Conservation (phyloP, 2,113 vertebrate genomes). For the Gila orcuttii region DNA sequence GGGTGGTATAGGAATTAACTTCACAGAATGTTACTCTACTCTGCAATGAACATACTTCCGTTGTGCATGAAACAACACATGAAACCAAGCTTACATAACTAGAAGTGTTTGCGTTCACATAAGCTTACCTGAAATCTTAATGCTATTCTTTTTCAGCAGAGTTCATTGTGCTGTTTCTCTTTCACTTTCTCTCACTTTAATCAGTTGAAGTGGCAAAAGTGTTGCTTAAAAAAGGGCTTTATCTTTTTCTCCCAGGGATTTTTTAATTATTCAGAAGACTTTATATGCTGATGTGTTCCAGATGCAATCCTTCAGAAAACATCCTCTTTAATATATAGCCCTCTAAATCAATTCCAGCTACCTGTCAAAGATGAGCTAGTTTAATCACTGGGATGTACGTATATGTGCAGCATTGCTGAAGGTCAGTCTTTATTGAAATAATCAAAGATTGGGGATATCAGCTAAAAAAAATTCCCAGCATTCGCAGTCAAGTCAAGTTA, state of each 20-base stretch:
- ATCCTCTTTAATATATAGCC: neutral
- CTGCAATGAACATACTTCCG: neutral
- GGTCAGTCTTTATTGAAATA: neutral
- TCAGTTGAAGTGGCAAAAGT: neutral
- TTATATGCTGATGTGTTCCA: neutral
- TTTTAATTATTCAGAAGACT: conserved; percentile 12
- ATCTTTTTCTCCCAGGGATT: neutral
- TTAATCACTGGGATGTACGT: neutral
- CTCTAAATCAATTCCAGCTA: neutral
- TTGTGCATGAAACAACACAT: neutral
- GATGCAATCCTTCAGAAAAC: conserved; percentile 4
- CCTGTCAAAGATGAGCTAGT: neutral
- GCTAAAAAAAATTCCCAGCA: neutral
- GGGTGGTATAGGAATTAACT: neutral
- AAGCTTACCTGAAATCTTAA: neutral
- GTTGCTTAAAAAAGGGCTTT: neutral
- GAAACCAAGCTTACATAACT: neutral
- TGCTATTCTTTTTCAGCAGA: neutral
- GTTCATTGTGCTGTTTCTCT: neutral
- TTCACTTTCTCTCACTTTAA: neutral
- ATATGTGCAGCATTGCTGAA: neutral
- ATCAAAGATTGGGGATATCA: neutral
- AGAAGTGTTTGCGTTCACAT: neutral
- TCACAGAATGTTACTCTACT: neutral
- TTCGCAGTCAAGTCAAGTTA: neutral